phyloP scores from a whole-genome alignment of 2,113 vertebrate species.

The Solea solea region DNA sequence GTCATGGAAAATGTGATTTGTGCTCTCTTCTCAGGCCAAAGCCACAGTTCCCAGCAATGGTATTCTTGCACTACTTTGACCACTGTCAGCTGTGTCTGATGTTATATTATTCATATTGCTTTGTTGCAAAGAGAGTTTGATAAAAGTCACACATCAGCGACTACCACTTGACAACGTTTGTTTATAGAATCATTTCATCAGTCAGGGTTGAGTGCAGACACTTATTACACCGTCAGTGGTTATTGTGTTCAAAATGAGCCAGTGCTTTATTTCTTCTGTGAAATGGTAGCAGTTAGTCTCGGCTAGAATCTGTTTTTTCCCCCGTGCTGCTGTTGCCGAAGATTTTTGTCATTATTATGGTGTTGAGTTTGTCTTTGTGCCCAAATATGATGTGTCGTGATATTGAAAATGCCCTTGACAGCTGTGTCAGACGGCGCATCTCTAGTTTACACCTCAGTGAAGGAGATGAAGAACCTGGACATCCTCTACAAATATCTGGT shows the following conservation, averaged over 20 bases:
- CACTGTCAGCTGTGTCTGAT: neutral
- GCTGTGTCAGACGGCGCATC: constrained; percentile 89
- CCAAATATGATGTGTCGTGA: too few species aligned
- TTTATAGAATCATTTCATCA: constrained; percentile 13
- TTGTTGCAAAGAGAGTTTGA: constrained; percentile 21
- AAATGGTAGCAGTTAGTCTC: neutral
- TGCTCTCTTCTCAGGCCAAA: constrained; percentile 15
- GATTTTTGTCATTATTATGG: neutral
- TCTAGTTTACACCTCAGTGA: constrained; percentile 98
- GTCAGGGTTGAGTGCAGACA: neutral
- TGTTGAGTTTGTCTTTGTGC: neutral
- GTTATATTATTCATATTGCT: constrained; percentile 19
- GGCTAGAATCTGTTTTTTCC: neutral
- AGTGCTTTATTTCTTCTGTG: neutral
- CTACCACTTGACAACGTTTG: constrained; percentile 11
- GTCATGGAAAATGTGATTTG: neutral
- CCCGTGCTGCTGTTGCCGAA: too few species aligned
- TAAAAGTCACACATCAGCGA: constrained; percentile 7
- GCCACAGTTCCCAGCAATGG: neutral
- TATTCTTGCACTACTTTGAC: neutral
- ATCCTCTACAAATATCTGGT: constrained; percentile 98
- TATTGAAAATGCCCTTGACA: constrained; percentile 83
- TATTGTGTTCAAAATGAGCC: constrained; percentile 20
- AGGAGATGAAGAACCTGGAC: constrained; percentile 98
- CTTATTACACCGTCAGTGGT: neutral